These are phyloP conservation scores for Drosophila leontia DNA, from an alignment of 1,140 invertebrate genomes.

Conservation along the genomic window DNA sequence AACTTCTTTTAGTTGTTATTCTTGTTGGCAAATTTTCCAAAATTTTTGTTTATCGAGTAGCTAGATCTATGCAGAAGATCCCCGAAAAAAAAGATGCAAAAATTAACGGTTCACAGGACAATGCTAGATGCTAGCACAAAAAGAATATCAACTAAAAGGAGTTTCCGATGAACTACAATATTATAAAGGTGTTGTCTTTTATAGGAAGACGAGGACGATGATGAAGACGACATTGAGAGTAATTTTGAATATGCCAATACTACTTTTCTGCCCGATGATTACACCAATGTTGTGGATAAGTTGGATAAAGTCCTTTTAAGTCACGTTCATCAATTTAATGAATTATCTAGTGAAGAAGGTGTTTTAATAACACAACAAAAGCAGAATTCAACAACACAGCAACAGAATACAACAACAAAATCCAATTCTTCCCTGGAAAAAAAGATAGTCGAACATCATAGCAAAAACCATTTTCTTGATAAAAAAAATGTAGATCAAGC, in stretches of 20 bases:
- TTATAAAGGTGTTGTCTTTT: neutral
- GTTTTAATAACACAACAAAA: constrained; percentile 5
- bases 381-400: neutral
- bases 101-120: too few species aligned
- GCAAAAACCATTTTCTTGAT: neutral
- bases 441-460: neutral
- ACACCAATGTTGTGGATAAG: constrained; percentile 74
- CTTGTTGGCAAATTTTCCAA: too few species aligned
- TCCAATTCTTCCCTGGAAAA: constrained; percentile 1
- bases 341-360: constrained; percentile 11
- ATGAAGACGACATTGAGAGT: constrained; percentile 73
- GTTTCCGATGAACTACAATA: too few species aligned
- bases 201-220: constrained; percentile 61
- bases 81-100: too few species aligned
- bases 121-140: too few species aligned
- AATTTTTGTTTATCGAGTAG: too few species aligned
- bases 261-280: constrained; percentile 68
- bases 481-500: constrained; percentile 13
- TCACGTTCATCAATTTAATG: constrained; percentile 34
- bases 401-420: constrained; percentile 1
- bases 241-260: constrained; percentile 76
- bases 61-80: too few species aligned
- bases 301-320: constrained; percentile 63
- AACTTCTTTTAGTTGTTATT: too few species aligned
- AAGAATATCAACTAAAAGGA: too few species aligned